Base-by-base conservation (phyloP, 2,113 vertebrate genomes). In the Onychorhynchus coronatus region DNA sequence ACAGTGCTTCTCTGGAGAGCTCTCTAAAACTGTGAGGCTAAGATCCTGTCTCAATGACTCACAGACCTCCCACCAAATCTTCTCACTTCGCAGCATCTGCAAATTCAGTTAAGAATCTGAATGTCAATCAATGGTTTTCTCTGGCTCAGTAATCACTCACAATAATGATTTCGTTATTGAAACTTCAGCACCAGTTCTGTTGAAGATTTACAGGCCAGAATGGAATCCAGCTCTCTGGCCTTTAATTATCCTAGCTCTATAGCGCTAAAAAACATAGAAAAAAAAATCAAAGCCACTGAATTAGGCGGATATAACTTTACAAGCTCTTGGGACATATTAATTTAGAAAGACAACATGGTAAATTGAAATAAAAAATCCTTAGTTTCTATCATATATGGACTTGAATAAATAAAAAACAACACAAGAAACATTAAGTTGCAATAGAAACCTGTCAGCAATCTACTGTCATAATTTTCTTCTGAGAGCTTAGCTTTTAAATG, bases 71-170 rank as follows among this genome's bases (percentile, higher is more conserved):
- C 94, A 95, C 89, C 89, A 93, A 91, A 97, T 66, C 95, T 91
- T 68, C 91, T 96, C 91, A 92, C 91, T 95, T 89, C 0, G 46
- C 88, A 90, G 92, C 94, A 91, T 97, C 96, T 97, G 94, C 93
- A 97, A 89, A 95, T 89, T 96, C 93, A 91, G 89, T 81, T 89
- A 89, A 95, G 94, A 94, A 96, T 78, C 94, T 95, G 89, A 94
- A 95, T 87, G 94, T 94, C 91, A 95, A 93, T 95, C 95, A 95
- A 75, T 79, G 89, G 86, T 95, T 95, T 96, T 96, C 94, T 95
- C 95, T 96, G 96, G 95, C 95, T 95, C 95, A 96, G 93, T 95
- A 95, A 95, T 97, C 94, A 96, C 71, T 93, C 93, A 91, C 95
- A 96, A 97, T 95, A 95, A 93, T 97, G 94, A 97, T 92, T 94